Evolutionary conservation across 2,797 vertebrate genomes (phyloP).

Genomic region (Lepus townsendii): DNA sequence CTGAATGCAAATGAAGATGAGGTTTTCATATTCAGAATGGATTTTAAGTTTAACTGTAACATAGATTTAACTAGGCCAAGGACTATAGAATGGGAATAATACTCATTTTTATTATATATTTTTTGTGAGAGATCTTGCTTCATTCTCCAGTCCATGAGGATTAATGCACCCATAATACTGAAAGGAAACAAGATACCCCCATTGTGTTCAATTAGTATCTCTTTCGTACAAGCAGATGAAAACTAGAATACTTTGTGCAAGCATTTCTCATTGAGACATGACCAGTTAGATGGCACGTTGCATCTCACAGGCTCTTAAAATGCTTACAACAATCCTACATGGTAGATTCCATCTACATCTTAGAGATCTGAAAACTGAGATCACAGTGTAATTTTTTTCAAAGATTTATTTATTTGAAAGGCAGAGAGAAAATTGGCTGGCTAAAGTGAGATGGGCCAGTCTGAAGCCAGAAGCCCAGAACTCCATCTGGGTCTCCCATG

Average conservation of each 20-base stretch:
- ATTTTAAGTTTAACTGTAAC: constrained; percentile 68
- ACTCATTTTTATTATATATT: constrained; percentile 31
- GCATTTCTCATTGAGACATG: background rate
- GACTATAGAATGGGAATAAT: background rate
- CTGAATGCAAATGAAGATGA: constrained; percentile 81
- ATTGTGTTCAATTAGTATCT: background rate
- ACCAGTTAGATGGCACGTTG: background rate
- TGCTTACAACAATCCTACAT: background rate
- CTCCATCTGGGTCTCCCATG: too few relatives aligned
- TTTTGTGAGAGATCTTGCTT: constrained; percentile 58
- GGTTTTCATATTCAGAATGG: constrained; percentile 74
- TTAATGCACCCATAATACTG: background rate
- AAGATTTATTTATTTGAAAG: too few relatives aligned
- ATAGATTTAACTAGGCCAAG: constrained; percentile 67
- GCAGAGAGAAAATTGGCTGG: too few relatives aligned
- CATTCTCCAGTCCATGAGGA: background rate
- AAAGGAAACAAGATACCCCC: constrained; percentile 4
- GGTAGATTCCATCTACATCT: background rate
- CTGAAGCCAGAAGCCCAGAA: too few relatives aligned
- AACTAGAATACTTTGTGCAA: background rate
- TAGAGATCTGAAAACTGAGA: background rate
- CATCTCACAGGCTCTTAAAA: background rate
- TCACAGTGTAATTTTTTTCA: background rate
- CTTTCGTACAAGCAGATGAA: background rate
- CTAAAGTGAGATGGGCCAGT: too few relatives aligned